phyloP scores from a whole-genome alignment of 2,888 invertebrate species.

The Philonicus albiceps region DNA sequence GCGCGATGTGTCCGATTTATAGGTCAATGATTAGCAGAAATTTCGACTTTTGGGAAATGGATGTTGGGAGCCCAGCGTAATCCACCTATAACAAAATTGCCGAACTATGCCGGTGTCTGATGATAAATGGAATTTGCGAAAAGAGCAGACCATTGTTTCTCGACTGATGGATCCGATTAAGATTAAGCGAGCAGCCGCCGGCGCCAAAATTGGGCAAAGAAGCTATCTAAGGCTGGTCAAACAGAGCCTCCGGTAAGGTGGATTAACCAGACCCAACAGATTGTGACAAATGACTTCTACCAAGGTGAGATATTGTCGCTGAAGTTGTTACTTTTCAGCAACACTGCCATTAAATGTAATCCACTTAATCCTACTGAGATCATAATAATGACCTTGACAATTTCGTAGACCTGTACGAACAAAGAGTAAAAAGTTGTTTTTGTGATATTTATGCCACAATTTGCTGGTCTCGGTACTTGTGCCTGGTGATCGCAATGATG shows the following conservation, averaged over 20 bases:
- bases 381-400: neutral
- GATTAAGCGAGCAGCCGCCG: neutral
- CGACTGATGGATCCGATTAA: neutral
- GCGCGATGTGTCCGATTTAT: conserved; percentile 2
- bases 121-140: conserved; percentile 1
- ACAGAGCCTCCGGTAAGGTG: neutral
- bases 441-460: neutral
- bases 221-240: neutral
- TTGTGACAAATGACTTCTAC: conserved; percentile 1
- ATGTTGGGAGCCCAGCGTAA: neutral
- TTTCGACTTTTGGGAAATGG: conserved; percentile 2
- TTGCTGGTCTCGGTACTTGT: neutral
- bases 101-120: neutral
- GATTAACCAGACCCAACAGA: neutral
- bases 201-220: neutral
- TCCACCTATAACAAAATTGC: neutral
- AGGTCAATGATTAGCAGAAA: conserved; percentile 28
- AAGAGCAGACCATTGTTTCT: neutral
- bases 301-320: neutral
- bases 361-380: neutral
- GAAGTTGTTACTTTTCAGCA: neutral
- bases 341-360: neutral
- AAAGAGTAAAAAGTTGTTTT: neutral
- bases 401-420: neutral
- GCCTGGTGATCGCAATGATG: neutral